These are phyloP conservation scores for Pollenia angustigena DNA, from an alignment of 2,888 invertebrate genomes.

Conservation along the genomic window DNA sequence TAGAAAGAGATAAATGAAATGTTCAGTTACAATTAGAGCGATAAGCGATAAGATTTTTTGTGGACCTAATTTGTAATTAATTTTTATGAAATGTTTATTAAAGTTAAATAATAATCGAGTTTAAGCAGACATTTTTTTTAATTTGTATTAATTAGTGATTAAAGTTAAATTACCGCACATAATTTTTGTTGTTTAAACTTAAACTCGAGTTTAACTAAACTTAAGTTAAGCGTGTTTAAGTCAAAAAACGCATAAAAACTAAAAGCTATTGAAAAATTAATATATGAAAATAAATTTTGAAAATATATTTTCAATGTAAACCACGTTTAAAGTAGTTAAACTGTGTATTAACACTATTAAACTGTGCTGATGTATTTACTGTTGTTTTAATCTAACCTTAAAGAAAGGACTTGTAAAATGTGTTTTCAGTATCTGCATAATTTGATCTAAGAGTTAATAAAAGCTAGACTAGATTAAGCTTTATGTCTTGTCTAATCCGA, in stretches of 20 bases:
- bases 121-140: background rate
- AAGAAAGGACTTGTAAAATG: too few species aligned
- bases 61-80: too few species aligned
- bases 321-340: too few species aligned
- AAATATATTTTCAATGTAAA: background rate
- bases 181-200: background rate
- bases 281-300: background rate
- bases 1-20: constrained; percentile 33
- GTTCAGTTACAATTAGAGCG: constrained; percentile 44
- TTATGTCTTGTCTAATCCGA: background rate
- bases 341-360: too few species aligned
- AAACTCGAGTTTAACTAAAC: constrained; percentile 29
- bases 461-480: background rate
- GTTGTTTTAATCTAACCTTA: too few species aligned
- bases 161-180: background rate
- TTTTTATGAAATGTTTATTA: too few species aligned
- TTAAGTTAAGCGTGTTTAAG: background rate
- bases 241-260: background rate
- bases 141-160: background rate
- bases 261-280: background rate
- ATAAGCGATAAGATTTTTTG: constrained; percentile 17
- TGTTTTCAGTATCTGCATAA: too few species aligned
- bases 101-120: background rate
- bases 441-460: too few species aligned
- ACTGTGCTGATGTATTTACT: too few species aligned